These are phyloP conservation scores for Columba janthina DNA, from an alignment of 2,113 vertebrate species.

Conservation along the genomic window DNA sequence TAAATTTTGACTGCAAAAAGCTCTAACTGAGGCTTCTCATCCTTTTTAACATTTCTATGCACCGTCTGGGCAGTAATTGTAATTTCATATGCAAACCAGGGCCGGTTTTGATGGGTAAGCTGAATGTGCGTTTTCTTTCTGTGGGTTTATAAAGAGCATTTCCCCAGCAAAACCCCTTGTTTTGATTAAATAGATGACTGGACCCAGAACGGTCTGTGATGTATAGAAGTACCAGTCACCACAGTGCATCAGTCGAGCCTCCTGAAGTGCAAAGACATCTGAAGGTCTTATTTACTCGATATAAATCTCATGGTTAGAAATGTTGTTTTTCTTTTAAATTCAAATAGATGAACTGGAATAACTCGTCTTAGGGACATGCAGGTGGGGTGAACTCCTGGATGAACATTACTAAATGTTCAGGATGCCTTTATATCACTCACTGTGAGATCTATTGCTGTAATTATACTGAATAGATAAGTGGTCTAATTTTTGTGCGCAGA, in stretches of 20 bases:
- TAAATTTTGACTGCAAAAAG: background rate
- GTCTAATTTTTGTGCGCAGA: background rate
- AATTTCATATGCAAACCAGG: background rate
- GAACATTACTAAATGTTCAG: background rate
- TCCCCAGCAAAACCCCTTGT: background rate
- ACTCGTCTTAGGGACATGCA: background rate
- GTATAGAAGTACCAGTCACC: background rate
- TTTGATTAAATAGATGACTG: background rate
- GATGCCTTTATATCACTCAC: background rate
- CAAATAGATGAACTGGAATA: background rate
- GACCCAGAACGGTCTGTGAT: background rate
- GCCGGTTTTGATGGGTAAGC: background rate
- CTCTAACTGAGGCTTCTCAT: background rate
- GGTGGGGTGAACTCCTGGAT: background rate
- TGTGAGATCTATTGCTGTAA: background rate
- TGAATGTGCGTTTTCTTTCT: background rate
- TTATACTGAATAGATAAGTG: background rate
- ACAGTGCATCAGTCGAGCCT: background rate
- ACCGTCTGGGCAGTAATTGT: background rate
- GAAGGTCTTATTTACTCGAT: background rate
- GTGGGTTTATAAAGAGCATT: background rate
- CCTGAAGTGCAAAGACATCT: background rate
- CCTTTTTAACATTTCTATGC: background rate
- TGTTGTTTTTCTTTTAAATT: background rate
- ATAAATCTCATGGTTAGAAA: background rate